Base-by-base conservation (phyloP, 2,797 vertebrate genomes). In the Hybognathus amarus region DNA sequence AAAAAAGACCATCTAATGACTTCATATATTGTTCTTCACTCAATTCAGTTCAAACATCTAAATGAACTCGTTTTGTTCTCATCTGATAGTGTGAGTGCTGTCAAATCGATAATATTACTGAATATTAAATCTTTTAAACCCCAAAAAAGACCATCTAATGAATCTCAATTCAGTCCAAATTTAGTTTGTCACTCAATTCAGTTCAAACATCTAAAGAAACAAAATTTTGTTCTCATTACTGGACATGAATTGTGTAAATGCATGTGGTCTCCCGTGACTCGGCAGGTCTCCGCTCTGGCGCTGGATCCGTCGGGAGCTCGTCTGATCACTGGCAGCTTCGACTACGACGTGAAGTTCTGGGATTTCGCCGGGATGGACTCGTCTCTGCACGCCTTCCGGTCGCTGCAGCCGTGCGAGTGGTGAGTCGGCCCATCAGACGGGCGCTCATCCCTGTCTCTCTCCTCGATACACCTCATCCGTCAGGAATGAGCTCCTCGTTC, bases 311-410 rank as follows among this genome's bases (percentile, higher is more conserved):
- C 98, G 2, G 98, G 98, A 79, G 98, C 98, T 13, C 97, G 97
- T 33, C 93, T 99, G 88, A 96, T 98, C 90, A 97, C 96, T 6
- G 97, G 98, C n/a, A 97, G 97, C 18, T 98, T 94, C 56, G 98
- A 99, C 83, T 99, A 95, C 22, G 97, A 98, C 17, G 96, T 99
- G 69, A 95, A 95, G 50, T 98, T 99, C 91, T 99, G 98, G 98
- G 98, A 99, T 92, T 99, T 99, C 92, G 98, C 98, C 24, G 98
- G 98, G 87, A 99, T 99, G 98, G 98, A 99, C 84, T 94, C 95
- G 50, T 94, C 97, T 70, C 94, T 99, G 83, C 96, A 98, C 83
- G 97, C 98, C 67, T 99, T 99, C 93, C 92, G 98, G 30, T 95
- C 97, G 8, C 93, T 99, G 63, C 97, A 99, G 90, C 98, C 98